Conservation (phyloP, 2,113 vertebrate genomes). For the Sphyrna mokarran region DNA sequence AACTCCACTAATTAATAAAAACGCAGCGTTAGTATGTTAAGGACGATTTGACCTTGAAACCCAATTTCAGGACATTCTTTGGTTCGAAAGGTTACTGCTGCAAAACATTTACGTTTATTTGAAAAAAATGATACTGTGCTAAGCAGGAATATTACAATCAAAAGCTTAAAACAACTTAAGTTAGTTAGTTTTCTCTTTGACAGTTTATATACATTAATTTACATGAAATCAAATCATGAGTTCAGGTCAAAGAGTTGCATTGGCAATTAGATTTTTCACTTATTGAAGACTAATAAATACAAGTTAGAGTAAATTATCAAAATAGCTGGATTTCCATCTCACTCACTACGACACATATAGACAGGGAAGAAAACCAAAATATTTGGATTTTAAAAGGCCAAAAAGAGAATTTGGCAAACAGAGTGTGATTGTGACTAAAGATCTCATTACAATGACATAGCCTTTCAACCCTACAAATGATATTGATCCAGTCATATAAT, state of each 20-base stretch:
- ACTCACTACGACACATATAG: background rate
- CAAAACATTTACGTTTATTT: background rate
- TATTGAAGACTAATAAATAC: background rate
- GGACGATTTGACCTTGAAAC: constrained; percentile 20
- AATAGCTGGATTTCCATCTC: background rate
- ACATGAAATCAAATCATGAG: background rate
- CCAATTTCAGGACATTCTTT: background rate
- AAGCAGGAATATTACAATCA: background rate
- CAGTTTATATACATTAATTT: background rate
- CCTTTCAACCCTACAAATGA: background rate
- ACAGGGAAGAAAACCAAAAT: background rate
- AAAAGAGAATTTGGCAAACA: background rate
- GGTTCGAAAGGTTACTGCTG: background rate
- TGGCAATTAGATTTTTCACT: background rate
- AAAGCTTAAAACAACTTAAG: background rate
- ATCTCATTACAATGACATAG: background rate
- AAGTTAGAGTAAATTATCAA: background rate
- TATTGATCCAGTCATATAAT: background rate
- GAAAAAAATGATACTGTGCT: background rate
- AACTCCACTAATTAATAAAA: constrained; percentile 18
- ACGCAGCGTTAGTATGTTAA: background rate
- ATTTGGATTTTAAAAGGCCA: background rate
- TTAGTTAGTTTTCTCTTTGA: background rate
- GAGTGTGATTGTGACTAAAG: background rate
- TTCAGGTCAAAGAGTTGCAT: background rate